Base-by-base conservation (phyloP, 2,888 invertebrate species). In the Pheosia tremula region DNA sequence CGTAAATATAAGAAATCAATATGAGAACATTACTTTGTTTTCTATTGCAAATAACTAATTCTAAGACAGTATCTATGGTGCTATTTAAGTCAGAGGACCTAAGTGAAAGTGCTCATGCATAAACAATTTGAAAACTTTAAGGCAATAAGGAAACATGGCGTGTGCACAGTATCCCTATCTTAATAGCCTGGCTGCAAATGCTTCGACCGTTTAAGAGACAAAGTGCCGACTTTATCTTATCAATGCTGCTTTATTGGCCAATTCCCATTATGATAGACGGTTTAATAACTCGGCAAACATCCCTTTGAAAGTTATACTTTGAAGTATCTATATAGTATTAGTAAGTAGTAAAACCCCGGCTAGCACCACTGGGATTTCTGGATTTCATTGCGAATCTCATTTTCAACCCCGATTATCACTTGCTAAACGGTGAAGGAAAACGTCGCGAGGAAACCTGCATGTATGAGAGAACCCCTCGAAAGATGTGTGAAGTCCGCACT, bases 171-270 rank as follows among this genome's bases (percentile, higher is more conserved):
- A 37, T 55, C n/a, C n/a, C 55, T 55, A 55, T 55, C 55, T 55
- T 55, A 55, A 55, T 55, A 39, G 55, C 55, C 13, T 55, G 39
- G n/a, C 39, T 39, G 39, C 55, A 55, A 55, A 55, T 39, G 55
- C 55, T n/a, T 36, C 10, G 55, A 11, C 11, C 55, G 39, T 55
- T 55, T 55, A 39, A 39, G 5, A 55, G 55, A 55, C 55, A 55
- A 55, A 55, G 55, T 55, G 55, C 55, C 55, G 55, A 39, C 55
- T 11, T 55, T 55, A 55, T 55, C 55, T 55, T 55, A 39, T 55
- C 39, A 7, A 39, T n/a, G n/a, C 39, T 6, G 8, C 39, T 55
- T 39, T 55, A 55, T 55, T 55, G 55, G 38, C 5, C 55, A 55
- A 39, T 39, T 55, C 39, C n/a, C 6, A 39, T 24, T 39, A 55